Evolutionary conservation across 2,797 vertebrate species (phyloP), one percentile per base, ranked within the genome.

Genomic region (Pyrrhura leucotis): DNA sequence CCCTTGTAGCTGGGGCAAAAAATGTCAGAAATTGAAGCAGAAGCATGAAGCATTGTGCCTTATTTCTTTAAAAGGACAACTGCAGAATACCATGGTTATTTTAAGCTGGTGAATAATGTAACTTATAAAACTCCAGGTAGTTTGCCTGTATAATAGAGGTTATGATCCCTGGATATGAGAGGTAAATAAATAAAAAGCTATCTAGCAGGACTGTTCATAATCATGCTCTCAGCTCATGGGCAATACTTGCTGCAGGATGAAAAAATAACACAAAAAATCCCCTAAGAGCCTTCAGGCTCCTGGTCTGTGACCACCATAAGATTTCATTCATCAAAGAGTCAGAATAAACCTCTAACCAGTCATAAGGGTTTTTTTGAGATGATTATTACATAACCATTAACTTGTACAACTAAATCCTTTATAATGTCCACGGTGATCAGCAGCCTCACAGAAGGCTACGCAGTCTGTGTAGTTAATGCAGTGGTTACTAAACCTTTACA

Each of bases 101-200:
- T 69, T 80, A 68, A 83, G 79, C 42, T 61, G 73, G 28, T 85
- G 87, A 94, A 91, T 93, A 92, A 89, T 86, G 54, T 51, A 95
- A 92, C 33, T 58, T 93, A 35, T 92, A 48, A n/a, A 40, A 81
- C 25, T 95, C 80, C 88, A 67, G 82, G 74, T 31, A 93, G 90
- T 93, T 95, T 66, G n/a, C 54, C 89, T 69, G 6, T 77, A 47
- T 83, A 93, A 65, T 79, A 88, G 79, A 53, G 14, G 23, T 84
- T 73, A 84, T 72, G 65, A 91, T 82, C 90, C 50, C 45, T 85
- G 85, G 51, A 58, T 87, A n/a, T 50, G 75, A 88, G 45, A 75
- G 15, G 7, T 90, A 93, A 75, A 92, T 83, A 81, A 94, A 78
- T 88, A 80, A 90, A 96, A 96, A 95, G 67, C 78, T 25, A 14